Conservation (phyloP, 2,113 vertebrate genomes). For the Alexandromys fortis region DNA sequence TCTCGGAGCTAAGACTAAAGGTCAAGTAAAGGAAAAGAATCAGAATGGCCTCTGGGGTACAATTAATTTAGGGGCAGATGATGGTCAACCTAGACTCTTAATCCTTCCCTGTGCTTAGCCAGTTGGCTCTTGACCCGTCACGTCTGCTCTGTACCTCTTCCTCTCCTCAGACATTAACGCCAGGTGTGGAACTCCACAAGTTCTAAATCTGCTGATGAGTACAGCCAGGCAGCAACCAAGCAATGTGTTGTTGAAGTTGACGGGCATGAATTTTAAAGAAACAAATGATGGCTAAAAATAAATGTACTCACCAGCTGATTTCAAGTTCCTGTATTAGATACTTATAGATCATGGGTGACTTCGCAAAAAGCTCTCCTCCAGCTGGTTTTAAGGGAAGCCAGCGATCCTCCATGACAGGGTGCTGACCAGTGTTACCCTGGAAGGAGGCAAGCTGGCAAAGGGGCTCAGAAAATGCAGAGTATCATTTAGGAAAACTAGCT, state of each 20-base stretch:
- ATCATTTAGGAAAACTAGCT: constrained; percentile 33
- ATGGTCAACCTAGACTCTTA: not conserved
- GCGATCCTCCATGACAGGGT: constrained; percentile 27
- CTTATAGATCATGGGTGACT: not conserved
- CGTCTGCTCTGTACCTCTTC: not conserved
- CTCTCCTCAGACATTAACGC: not conserved
- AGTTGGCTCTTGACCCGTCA: not conserved
- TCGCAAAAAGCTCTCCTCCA: not conserved
- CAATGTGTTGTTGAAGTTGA: not conserved
- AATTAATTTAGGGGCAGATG: not conserved
- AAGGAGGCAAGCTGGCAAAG: not conserved
- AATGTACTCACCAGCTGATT: not conserved
- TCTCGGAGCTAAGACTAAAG: not conserved
- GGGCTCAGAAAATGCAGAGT: not conserved
- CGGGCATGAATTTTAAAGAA: not conserved
- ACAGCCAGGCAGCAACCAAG: not conserved
- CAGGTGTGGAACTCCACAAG: not conserved
- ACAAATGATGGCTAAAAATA: constrained; percentile 11
- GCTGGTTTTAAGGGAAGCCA: constrained; percentile 42
- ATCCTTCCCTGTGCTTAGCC: not conserved
- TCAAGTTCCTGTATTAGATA: not conserved
- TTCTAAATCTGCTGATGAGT: constrained; percentile 8
- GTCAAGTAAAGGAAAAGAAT: not conserved
- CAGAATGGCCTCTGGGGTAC: not conserved
- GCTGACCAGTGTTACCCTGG: not conserved